Evolutionary conservation across 1,140 invertebrate species (phyloP).

Genomic region (Amphibalanus amphitrite): DNA sequence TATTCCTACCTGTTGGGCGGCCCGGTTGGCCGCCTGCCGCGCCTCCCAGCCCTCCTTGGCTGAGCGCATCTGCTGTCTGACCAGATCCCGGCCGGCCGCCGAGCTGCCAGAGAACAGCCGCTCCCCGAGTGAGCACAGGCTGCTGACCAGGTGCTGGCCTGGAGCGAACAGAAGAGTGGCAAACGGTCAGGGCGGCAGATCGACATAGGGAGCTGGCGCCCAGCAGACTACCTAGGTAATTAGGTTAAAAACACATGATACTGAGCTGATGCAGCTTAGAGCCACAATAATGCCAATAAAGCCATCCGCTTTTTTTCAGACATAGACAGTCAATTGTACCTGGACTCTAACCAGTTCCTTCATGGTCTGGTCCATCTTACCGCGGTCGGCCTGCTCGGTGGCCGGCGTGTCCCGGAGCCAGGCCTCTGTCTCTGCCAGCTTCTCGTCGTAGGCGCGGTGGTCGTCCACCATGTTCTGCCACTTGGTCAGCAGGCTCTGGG

Average conservation of each 20-base stretch:
- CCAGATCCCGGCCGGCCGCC: constrained; percentile 66
- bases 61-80: constrained; percentile 58
- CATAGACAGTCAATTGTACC: too few relatives aligned
- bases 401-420: constrained; percentile 31
- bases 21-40: constrained; percentile 25
- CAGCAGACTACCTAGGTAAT: too few relatives aligned
- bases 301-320: too few relatives aligned
- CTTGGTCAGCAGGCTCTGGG: constrained; percentile 71
- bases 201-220: too few relatives aligned
- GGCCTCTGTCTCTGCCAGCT: constrained; percentile 48
- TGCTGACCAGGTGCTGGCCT: neutral
- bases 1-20: constrained; percentile 20
- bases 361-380: too few relatives aligned
- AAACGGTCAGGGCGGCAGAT: too few relatives aligned
- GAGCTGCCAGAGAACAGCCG: constrained; percentile 78
- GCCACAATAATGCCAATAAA: too few relatives aligned
- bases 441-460: constrained; percentile 60
- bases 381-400: neutral
- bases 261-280: too few relatives aligned
- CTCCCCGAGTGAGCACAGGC: constrained; percentile 44
- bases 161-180: neutral
- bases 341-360: too few relatives aligned
- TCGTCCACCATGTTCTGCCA: constrained; percentile 71
- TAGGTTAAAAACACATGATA: too few relatives aligned
- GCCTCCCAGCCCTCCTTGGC: constrained; percentile 33